Evolutionary conservation across 2,888 invertebrate genomes (phyloP).

Genomic region (Meandrusa payeni): DNA sequence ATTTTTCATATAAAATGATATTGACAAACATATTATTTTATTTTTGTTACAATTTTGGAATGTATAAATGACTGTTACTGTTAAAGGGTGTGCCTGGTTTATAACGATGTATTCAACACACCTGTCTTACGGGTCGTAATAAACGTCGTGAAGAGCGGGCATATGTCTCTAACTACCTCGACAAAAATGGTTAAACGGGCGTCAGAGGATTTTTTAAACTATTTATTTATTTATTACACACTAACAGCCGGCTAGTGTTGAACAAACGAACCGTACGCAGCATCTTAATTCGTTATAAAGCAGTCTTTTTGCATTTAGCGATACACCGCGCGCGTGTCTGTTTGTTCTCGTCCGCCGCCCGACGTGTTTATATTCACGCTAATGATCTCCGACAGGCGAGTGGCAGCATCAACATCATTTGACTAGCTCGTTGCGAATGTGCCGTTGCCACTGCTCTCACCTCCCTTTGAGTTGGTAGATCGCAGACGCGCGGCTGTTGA

Average conservation of each 20-base stretch:
- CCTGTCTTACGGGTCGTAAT: too few relatives aligned
- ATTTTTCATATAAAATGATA: too few relatives aligned
- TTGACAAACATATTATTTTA: too few relatives aligned
- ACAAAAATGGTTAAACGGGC: too few relatives aligned
- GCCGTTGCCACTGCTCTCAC: background rate
- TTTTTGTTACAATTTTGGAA: too few relatives aligned
- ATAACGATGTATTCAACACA: too few relatives aligned
- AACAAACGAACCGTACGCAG: background rate
- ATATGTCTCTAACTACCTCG: too few relatives aligned
- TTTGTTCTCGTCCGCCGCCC: slow-evolving; percentile 11
- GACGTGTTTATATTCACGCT: slow-evolving; percentile 29
- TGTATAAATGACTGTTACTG: too few relatives aligned
- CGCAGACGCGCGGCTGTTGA: slow-evolving; percentile 4
- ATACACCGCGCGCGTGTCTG: slow-evolving; percentile 12
- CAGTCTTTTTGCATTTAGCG: slow-evolving; percentile 4
- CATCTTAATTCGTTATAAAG: background rate
- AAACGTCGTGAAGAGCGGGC: too few relatives aligned
- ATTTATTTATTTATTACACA: too few relatives aligned
- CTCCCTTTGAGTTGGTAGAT: slow-evolving; percentile 3
- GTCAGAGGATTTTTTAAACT: too few relatives aligned
- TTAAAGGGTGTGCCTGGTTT: too few relatives aligned
- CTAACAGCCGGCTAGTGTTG: background rate
- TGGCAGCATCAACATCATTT: slow-evolving; percentile 29
- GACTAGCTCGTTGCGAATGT: slow-evolving; percentile 34
- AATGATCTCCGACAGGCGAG: slow-evolving; percentile 35